phyloP scores from a whole-genome alignment of 2,888 invertebrate species.

The Eledona agricola region DNA sequence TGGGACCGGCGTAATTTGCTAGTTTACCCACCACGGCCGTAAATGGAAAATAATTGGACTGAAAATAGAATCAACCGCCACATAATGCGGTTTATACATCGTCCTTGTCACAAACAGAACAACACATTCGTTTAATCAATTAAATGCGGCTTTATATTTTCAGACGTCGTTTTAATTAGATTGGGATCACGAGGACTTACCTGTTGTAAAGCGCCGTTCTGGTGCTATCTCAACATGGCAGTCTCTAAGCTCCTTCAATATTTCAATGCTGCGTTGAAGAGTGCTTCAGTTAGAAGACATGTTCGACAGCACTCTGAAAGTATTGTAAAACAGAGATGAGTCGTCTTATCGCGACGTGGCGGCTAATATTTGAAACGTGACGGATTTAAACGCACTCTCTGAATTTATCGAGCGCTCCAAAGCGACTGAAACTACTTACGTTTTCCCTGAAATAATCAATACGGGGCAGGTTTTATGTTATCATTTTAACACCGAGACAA shows the following conservation, averaged over 20 bases:
- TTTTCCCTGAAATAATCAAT: constrained; percentile 39
- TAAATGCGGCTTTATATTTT: neutral
- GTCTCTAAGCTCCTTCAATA: constrained; percentile 45
- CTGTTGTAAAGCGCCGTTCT: constrained; percentile 53
- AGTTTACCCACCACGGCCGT: neutral
- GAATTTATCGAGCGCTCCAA: constrained; percentile 27
- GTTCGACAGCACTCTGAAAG: constrained; percentile 24
- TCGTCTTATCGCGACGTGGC: constrained; percentile 11
- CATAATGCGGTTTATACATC: constrained; percentile 9
- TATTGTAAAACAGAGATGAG: constrained; percentile 28
- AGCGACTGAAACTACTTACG: constrained; percentile 30
- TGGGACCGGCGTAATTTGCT: no score
- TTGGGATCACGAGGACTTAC: constrained; percentile 33
- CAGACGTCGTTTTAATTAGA: no score
- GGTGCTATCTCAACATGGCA: constrained; percentile 49
- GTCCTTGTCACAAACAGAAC: constrained; percentile 8
- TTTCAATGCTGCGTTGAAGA: constrained; percentile 37
- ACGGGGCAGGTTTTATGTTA: constrained; percentile 19
- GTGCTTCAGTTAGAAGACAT: constrained; percentile 28
- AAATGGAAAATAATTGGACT: constrained; percentile 13
- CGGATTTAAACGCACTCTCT: constrained; percentile 23
- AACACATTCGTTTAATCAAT: constrained; percentile 7
- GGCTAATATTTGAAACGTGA: constrained; percentile 23
- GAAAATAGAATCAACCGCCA: constrained; percentile 8
- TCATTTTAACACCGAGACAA: constrained; percentile 25